These are phyloP conservation scores for Phengaris alcon DNA, from an alignment of 2,888 invertebrate species.

Conservation along the genomic window DNA sequence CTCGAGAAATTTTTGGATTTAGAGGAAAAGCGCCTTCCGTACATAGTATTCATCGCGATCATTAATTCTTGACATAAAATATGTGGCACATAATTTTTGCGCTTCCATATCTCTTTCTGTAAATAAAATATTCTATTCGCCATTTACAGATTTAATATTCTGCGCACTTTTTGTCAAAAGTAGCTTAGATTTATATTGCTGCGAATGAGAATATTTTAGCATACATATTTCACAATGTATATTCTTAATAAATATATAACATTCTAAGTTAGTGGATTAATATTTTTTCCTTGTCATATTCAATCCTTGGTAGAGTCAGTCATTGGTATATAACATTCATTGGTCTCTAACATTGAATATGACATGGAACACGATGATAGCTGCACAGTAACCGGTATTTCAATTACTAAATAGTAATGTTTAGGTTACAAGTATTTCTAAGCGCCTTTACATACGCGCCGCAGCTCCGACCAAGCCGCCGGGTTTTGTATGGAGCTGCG, in stretches of 20 bases:
- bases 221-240: constrained; percentile 27
- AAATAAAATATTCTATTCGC: constrained; percentile 37
- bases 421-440: too few relatives aligned
- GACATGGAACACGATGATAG: too few relatives aligned
- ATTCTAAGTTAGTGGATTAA: constrained; percentile 8
- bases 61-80: constrained; percentile 35
- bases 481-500: too few relatives aligned
- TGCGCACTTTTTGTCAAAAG: constrained; percentile 37
- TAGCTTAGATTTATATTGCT: constrained; percentile 35
- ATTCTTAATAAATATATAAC: constrained; percentile 26
- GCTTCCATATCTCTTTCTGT: constrained; percentile 34
- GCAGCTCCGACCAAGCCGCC: too few relatives aligned
- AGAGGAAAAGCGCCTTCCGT: constrained; percentile 5
- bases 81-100: constrained; percentile 35
- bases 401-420: too few relatives aligned
- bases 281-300: not conserved
- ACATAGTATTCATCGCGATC: constrained; percentile 29
- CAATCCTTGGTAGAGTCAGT: too few relatives aligned
- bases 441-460: too few relatives aligned
- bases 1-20: constrained; percentile 16
- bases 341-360: too few relatives aligned
- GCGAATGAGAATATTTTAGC: constrained; percentile 32
- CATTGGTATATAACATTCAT: too few relatives aligned
- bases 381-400: too few relatives aligned
- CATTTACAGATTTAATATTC: constrained; percentile 40